phyloP scores from a whole-genome alignment of 2,113 vertebrate species.

The Anser brachyrhynchus region DNA sequence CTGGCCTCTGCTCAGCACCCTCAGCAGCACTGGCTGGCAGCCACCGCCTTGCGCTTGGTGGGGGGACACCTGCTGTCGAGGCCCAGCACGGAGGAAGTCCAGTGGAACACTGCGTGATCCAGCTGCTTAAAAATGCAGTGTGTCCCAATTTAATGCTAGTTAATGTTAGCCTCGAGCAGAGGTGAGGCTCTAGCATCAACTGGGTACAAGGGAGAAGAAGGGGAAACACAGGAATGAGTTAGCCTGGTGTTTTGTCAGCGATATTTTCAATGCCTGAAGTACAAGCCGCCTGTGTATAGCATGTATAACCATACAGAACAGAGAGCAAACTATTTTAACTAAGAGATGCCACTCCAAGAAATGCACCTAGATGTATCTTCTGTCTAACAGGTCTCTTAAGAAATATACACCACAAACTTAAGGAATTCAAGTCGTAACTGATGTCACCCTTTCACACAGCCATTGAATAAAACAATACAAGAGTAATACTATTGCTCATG shows the following conservation, averaged over 20 bases:
- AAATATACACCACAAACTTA: not conserved
- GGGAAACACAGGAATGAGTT: not conserved
- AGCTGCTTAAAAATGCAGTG: not conserved
- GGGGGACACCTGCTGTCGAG: not conserved
- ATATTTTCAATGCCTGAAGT: not conserved
- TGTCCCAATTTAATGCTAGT: not conserved
- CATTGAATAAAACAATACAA: not conserved
- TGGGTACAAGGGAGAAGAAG: not conserved
- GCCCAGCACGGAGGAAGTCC: accelerated
- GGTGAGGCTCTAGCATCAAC: not conserved
- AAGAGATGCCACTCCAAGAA: not conserved
- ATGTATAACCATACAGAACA: not conserved
- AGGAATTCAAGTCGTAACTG: not conserved
- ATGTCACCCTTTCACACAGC: not conserved
- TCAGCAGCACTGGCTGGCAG: accelerated
- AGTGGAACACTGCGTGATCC: not conserved
- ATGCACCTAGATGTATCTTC: not conserved
- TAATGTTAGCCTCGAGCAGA: not conserved
- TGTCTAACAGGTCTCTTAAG: not conserved
- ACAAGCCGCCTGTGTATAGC: not conserved
- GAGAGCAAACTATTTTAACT: not conserved
- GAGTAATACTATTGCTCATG: not conserved
- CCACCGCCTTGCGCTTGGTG: accelerated
- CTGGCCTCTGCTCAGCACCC: not conserved
- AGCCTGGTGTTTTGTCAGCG: not conserved